Percentiles rank a stretch among this genome's conserved stretches.
Evolutionary conservation across 2,888 invertebrate genomes (phyloP).

Genomic region (Theretra japonica): DNA sequence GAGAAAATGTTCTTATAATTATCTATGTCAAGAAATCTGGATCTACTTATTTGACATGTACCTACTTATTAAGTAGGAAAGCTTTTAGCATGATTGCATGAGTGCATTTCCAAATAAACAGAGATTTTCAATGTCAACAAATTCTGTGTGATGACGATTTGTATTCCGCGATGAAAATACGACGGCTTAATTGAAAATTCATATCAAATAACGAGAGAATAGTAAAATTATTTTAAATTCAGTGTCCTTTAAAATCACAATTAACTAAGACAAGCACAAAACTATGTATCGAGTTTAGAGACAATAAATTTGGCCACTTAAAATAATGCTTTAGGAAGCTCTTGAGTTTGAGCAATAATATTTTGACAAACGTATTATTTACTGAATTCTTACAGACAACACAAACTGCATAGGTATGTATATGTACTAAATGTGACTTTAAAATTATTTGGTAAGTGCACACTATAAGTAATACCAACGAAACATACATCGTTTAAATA

Average conservation of each 20-base stretch:
- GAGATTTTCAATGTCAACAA: background rate
- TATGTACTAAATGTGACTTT: background rate
- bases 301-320: conserved; percentile 43
- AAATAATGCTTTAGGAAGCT: conserved; percentile 61
- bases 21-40: conserved; percentile 76
- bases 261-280: conserved; percentile 53
- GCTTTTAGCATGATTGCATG: conserved; percentile 79
- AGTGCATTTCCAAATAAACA: conserved; percentile 39
- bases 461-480: conserved; percentile 13
- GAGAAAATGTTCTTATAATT: conserved; percentile 74
- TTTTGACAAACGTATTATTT: conserved; percentile 30
- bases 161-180: conserved; percentile 29
- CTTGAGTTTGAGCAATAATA: conserved; percentile 71
- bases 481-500: background rate
- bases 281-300: conserved; percentile 19
- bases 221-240: conserved; percentile 46
- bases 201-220: conserved; percentile 39
- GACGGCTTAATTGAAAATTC: conserved; percentile 44
- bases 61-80: conserved; percentile 74
- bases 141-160: conserved; percentile 6
- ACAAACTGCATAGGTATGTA: background rate
- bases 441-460: conserved; percentile 2
- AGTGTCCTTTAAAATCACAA: conserved; percentile 39
- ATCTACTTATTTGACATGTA: conserved; percentile 74
- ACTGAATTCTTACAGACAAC: conserved; percentile 10